Conservation (phyloP, 2,888 invertebrate genomes). For the Macaria notata region DNA sequence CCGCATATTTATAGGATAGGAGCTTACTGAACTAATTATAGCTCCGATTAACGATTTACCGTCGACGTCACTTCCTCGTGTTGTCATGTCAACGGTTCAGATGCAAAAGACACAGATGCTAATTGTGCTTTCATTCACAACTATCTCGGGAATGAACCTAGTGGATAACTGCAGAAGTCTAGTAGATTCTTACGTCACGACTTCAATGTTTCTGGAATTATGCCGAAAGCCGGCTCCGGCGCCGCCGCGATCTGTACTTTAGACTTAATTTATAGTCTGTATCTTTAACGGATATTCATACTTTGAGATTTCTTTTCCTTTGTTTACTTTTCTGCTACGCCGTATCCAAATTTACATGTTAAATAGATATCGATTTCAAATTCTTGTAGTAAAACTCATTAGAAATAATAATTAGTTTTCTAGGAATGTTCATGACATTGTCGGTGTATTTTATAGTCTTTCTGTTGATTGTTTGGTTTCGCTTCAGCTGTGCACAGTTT, state of each 20-base stretch:
- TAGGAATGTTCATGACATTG: neutral
- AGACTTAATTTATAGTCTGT: too few species aligned
- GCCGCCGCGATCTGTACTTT: neutral
- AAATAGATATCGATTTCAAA: too few species aligned
- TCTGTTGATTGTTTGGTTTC: neutral
- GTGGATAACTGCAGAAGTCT: neutral
- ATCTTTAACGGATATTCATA: too few species aligned
- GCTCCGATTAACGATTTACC: neutral
- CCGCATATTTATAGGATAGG: slow-evolving; percentile 39
- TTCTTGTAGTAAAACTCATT: too few species aligned
- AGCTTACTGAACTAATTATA: slow-evolving; percentile 25
- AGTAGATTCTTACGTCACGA: slow-evolving; percentile 15
- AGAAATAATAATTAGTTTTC: neutral
- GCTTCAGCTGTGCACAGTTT: slow-evolving; percentile 13
- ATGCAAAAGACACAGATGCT: neutral
- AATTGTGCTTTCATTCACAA: neutral
- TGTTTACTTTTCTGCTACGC: too few species aligned
- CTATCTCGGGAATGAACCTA: neutral
- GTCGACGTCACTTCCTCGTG: slow-evolving; percentile 9
- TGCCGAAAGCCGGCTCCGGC: slow-evolving; percentile 7
- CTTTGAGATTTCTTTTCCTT: too few species aligned
- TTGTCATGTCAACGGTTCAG: slow-evolving; percentile 3
- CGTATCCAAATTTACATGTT: too few species aligned
- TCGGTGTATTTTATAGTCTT: too few species aligned
- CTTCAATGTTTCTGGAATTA: slow-evolving; percentile 19